These are phyloP conservation scores for Darevskia nairensis DNA, from an alignment of 2,797 vertebrate species.

Conservation along the genomic window DNA sequence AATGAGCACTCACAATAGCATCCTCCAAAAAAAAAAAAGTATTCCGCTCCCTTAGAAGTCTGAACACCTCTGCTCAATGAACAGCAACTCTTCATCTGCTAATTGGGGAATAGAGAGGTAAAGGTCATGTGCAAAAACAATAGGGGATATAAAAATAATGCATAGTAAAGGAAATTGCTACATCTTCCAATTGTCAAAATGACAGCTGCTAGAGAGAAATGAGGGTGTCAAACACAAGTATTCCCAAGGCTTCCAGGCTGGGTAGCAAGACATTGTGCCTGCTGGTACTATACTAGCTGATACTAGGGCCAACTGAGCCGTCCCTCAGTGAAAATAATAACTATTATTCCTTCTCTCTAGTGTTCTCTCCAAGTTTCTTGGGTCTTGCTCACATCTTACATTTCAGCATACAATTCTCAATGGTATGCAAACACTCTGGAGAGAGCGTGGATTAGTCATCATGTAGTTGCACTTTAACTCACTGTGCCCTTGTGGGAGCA, in stretches of 20 bases:
- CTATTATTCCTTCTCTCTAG: slow-evolving; percentile 5
- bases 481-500: neutral
- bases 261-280: slow-evolving; percentile 62
- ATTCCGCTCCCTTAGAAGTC: slow-evolving; percentile 64
- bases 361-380: slow-evolving; percentile 11
- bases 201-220: slow-evolving; percentile 68
- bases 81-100: slow-evolving; percentile 71
- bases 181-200: slow-evolving; percentile 69
- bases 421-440: neutral
- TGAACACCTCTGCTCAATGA: slow-evolving; percentile 65
- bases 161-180: slow-evolving; percentile 73
- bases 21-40: slow-evolving; percentile 20
- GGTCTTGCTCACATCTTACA: slow-evolving; percentile 1
- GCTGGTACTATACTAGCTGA: slow-evolving; percentile 46
- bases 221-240: slow-evolving; percentile 60
- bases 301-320: slow-evolving; percentile 34
- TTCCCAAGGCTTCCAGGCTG: slow-evolving; percentile 61
- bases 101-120: slow-evolving; percentile 71
- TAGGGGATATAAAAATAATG: slow-evolving; percentile 71
- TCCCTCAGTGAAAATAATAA: slow-evolving; percentile 54
- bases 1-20: slow-evolving; percentile 56
- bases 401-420: neutral
- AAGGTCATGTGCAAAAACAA: slow-evolving; percentile 73
- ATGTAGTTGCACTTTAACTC: neutral
- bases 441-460: neutral